phyloP scores from a whole-genome alignment of 2,113 vertebrate species.

The Malurus cyaneus region DNA sequence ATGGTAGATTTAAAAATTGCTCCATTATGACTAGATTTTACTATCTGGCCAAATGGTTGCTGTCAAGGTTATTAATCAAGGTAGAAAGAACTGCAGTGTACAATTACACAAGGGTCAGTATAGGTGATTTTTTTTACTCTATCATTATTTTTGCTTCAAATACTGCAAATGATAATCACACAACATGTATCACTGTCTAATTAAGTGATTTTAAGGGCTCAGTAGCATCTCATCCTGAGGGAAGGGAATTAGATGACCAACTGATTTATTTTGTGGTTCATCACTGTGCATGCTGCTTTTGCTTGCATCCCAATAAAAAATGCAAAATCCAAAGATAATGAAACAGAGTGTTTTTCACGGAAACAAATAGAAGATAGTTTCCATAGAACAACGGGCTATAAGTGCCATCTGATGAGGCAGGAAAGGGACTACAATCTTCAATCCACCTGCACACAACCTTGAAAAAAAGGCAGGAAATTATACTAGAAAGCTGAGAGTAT shows the following conservation, averaged over 20 bases:
- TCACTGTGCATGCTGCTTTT: background rate
- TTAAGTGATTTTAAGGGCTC: background rate
- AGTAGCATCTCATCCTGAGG: background rate
- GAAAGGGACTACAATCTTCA: background rate
- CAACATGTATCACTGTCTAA: background rate
- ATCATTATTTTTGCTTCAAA: constrained; percentile 4
- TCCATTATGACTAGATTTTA: background rate
- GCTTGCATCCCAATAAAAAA: background rate
- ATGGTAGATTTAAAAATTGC: background rate
- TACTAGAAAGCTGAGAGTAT: background rate
- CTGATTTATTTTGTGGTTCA: background rate
- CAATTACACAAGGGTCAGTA: background rate
- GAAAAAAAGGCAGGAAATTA: background rate
- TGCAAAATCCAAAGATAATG: background rate
- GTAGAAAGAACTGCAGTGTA: background rate
- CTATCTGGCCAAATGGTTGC: background rate
- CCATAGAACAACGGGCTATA: background rate
- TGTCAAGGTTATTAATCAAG: constrained; percentile 18
- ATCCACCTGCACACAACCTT: background rate
- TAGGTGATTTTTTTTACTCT: background rate
- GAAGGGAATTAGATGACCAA: background rate
- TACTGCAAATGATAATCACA: background rate
- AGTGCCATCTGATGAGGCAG: background rate
- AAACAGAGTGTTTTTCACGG: background rate
- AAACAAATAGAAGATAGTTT: background rate